phyloP scores from a whole-genome alignment of 2,888 invertebrate genomes.

The Fabriciana adippe region DNA sequence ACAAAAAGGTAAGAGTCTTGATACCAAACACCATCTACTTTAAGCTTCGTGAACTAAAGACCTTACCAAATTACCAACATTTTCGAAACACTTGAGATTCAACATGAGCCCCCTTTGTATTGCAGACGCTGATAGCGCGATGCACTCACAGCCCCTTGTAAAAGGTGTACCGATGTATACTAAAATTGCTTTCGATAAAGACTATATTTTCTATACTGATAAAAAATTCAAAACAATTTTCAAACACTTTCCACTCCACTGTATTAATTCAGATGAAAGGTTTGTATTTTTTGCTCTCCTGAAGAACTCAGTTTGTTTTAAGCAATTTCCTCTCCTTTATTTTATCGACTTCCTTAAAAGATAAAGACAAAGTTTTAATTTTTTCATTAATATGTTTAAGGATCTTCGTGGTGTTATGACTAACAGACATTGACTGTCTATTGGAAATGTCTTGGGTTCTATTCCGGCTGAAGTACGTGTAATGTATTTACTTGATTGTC shows the following conservation, averaged over 20 bases:
- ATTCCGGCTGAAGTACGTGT: no score
- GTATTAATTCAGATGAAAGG: constrained; percentile 17
- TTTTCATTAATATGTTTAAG: no score
- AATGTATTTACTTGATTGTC: no score
- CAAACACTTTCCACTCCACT: constrained; percentile 13
- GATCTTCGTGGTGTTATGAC: no score
- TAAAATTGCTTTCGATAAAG: constrained; percentile 32
- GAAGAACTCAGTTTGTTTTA: neutral
- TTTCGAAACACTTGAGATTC: neutral
- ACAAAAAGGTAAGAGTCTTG: no score
- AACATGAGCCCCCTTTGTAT: constrained; percentile 18
- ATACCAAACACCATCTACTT: no score
- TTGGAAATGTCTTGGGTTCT: no score
- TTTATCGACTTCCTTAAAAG: constrained; percentile 12
- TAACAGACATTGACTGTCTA: no score
- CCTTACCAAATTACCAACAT: no score
- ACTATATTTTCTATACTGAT: constrained; percentile 30
- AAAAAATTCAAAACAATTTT: constrained; percentile 23
- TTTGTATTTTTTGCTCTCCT: constrained; percentile 14
- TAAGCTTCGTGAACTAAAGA: no score
- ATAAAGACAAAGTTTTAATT: constrained; percentile 8
- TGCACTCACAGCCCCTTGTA: constrained; percentile 28
- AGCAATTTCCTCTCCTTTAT: constrained; percentile 12
- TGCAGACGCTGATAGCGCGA: constrained; percentile 22
- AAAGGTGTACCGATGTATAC: constrained; percentile 28